Percentiles rank a stretch among this genome's conserved stretches.
phyloP scores from a whole-genome alignment of 2,888 invertebrate genomes.

The Harpalus rubripes region DNA sequence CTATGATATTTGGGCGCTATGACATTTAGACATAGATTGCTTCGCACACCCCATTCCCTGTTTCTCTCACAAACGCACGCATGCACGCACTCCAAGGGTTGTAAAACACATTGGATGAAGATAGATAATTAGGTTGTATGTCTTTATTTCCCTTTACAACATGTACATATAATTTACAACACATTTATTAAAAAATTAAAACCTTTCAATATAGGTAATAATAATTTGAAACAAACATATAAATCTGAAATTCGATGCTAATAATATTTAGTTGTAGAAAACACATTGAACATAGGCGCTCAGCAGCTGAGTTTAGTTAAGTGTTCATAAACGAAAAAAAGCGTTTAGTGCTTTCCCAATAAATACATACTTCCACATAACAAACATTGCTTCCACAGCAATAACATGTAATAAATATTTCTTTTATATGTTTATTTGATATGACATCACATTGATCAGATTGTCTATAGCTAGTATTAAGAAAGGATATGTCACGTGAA shows the following conservation, averaged over 20 bases:
- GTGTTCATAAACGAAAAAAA: constrained; percentile 47
- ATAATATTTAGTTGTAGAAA: constrained; percentile 34
- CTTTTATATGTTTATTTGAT: constrained; percentile 62
- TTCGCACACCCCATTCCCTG: no score
- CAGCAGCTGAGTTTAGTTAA: constrained; percentile 20
- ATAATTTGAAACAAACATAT: constrained; percentile 48
- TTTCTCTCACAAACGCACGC: no score
- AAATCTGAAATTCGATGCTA: constrained; percentile 63
- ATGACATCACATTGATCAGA: constrained; percentile 75
- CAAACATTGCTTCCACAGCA: constrained; percentile 70
- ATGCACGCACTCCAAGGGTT: no score
- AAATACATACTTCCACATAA: constrained; percentile 66
- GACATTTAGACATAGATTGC: no score
- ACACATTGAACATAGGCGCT: constrained; percentile 36
- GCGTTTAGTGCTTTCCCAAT: constrained; percentile 64
- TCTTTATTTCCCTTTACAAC: constrained; percentile 70
- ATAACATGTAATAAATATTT: constrained; percentile 71
- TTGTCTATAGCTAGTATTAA: constrained; percentile 75
- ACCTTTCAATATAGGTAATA: constrained; percentile 52
- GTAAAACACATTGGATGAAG: no score
- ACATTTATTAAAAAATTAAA: constrained; percentile 73
- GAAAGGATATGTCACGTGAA: constrained; percentile 73
- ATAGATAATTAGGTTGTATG: constrained; percentile 34
- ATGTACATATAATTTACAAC: constrained; percentile 74
- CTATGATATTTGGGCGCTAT: no score